A percentile compares a stretch with the other conserved stretches of the same genome.
Conservation (phyloP, 2,113 vertebrate genomes). For the Carassius gibelio region DNA sequence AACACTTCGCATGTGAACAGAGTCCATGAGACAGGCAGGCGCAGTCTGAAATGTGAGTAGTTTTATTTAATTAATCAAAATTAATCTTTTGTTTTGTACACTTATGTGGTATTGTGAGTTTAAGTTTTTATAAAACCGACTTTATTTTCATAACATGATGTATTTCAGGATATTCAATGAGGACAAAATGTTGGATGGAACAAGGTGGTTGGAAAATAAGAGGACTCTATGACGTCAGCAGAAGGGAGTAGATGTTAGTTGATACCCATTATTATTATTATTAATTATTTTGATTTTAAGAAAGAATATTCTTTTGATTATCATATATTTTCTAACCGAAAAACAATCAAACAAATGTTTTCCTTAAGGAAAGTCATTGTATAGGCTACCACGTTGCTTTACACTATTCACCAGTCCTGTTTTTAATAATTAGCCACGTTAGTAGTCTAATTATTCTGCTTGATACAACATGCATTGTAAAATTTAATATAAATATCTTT, state of each 20-base stretch:
- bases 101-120: neutral
- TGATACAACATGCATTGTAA: neutral
- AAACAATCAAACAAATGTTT: neutral
- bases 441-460: neutral
- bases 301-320: neutral
- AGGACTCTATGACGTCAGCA: neutral
- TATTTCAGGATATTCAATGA: neutral
- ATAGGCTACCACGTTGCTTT: neutral
- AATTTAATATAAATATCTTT: neutral
- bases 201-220: neutral
- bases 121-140: neutral
- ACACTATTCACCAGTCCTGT: neutral
- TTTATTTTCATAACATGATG: neutral
- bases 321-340: neutral
- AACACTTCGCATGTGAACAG: conserved; percentile 38
- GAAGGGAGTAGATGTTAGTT: neutral
- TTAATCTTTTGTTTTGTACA: neutral
- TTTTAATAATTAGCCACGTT: neutral
- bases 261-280: neutral
- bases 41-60: conserved; percentile 65
- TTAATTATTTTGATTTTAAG: neutral
- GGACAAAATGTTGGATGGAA: neutral
- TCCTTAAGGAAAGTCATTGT: neutral
- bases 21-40: conserved; percentile 46
- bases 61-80: neutral